Evolutionary conservation across 2,888 invertebrate species (phyloP).

Genomic region (Cotesia congregata): DNA sequence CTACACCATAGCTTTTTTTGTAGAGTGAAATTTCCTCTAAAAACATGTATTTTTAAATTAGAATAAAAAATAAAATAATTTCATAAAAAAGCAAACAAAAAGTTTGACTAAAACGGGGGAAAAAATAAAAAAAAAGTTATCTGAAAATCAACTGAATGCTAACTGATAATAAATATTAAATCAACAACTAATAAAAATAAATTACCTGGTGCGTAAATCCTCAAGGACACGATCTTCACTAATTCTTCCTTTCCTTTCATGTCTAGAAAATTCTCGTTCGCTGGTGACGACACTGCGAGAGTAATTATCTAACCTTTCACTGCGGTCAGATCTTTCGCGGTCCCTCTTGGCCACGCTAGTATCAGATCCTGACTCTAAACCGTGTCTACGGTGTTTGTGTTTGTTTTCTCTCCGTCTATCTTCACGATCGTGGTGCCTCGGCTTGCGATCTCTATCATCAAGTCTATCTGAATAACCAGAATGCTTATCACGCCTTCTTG

Average conservation of each 20-base stretch:
- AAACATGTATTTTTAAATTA: no score
- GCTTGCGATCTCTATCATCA: constrained; percentile 58
- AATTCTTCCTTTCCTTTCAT: constrained; percentile 69
- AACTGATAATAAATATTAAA: not conserved
- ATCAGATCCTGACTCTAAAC: constrained; percentile 57
- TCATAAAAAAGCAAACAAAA: no score
- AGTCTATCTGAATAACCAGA: constrained; percentile 53
- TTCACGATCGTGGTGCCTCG: constrained; percentile 62
- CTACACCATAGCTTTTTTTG: no score
- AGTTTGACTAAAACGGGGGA: no score
- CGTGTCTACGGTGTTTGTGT: constrained; percentile 64
- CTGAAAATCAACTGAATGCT: not conserved
- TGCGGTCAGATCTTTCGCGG: constrained; percentile 58
- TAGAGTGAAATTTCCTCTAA: no score
- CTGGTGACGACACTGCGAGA: constrained; percentile 47
- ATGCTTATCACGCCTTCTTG: constrained; percentile 68
- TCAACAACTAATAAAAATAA: not conserved
- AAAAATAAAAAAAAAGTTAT: no score
- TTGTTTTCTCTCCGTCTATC: constrained; percentile 60
- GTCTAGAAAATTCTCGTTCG: constrained; percentile 69
- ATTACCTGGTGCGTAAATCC: constrained; percentile 79
- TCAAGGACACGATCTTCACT: constrained; percentile 78
- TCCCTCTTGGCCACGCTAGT: constrained; percentile 63
- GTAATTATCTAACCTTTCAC: constrained; percentile 58
- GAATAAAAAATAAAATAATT: no score